A percentile compares a stretch with the other conserved stretches of the same genome.
These are phyloP conservation scores for Myripristis jacobus DNA, from an alignment of 2,797 vertebrate species.

Conservation along the genomic window DNA sequence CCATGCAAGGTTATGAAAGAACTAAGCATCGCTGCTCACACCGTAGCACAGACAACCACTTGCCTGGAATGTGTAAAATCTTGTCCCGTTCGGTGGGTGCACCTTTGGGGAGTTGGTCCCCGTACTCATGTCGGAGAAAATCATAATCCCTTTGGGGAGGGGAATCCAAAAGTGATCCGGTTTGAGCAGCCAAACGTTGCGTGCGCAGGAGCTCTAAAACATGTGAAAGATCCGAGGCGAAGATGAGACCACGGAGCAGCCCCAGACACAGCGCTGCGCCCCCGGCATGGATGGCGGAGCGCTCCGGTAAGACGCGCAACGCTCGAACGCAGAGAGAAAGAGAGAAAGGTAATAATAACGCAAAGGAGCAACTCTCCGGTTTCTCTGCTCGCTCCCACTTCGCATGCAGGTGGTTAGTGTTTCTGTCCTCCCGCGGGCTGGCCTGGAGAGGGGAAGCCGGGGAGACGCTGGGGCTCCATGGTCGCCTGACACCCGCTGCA, in stretches of 20 bases:
- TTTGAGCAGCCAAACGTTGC: slow-evolving; percentile 51
- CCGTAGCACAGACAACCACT: slow-evolving; percentile 65
- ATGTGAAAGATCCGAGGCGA: slow-evolving; percentile 23
- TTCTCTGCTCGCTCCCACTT: not conserved
- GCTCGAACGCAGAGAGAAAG: slow-evolving; percentile 20
- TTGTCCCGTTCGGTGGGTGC: slow-evolving; percentile 96
- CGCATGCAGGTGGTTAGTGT: slow-evolving; percentile 4
- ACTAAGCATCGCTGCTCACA: too few species aligned
- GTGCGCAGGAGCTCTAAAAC: slow-evolving; percentile 5
- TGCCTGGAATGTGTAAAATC: slow-evolving; percentile 99
- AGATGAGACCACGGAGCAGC: slow-evolving; percentile 45
- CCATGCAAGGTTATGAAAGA: too few species aligned
- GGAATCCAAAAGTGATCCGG: slow-evolving; percentile 85
- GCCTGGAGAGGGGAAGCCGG: slow-evolving; percentile 13
- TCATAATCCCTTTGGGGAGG: slow-evolving; percentile 88
- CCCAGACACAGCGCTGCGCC: slow-evolving; percentile 56
- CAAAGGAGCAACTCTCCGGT: slow-evolving; percentile 3
- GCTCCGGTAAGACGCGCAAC: slow-evolving; percentile 43
- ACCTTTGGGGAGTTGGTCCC: slow-evolving; percentile 96
- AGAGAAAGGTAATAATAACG: slow-evolving; percentile 1
- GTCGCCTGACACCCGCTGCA: slow-evolving; percentile 58
- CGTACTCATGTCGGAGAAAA: slow-evolving; percentile 97
- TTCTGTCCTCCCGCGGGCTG: slow-evolving; percentile 4
- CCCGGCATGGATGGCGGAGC: slow-evolving; percentile 52
- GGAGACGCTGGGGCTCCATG: slow-evolving; percentile 66